A percentile compares a stretch with the other conserved stretches of the same genome.
These are phyloP conservation scores for Entosphenus tridentatus DNA, from an alignment of 2,113 vertebrate species.

Conservation along the genomic window DNA sequence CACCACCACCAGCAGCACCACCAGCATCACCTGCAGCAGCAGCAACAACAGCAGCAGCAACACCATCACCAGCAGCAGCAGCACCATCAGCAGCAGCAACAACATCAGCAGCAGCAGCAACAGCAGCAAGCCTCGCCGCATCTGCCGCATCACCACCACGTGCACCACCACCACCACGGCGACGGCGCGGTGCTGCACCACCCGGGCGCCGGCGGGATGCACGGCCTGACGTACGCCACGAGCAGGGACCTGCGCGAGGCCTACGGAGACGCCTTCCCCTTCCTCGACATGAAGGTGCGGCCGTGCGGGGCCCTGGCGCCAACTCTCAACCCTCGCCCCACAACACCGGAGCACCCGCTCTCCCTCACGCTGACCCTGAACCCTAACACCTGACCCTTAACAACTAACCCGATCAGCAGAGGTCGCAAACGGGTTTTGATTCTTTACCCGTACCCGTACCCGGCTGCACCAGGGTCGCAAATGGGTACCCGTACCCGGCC, in stretches of 20 bases:
- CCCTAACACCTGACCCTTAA: no score
- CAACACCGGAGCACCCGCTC: no score
- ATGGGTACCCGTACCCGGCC: no score
- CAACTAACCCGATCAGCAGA: no score
- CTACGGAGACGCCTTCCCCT: slow-evolving; percentile 4
- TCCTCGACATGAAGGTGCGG: slow-evolving; percentile 5
- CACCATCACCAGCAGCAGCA: not conserved
- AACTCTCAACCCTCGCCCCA: no score
- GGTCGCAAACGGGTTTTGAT: no score
- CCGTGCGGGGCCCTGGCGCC: not conserved
- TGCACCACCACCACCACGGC: not conserved
- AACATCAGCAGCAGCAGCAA: not conserved
- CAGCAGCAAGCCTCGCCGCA: slow-evolving; percentile 3
- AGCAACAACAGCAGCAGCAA: not conserved
- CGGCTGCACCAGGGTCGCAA: no score
- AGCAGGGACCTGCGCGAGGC: not conserved
- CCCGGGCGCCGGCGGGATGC: not conserved
- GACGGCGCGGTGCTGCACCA: not conserved
- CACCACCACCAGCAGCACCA: no score
- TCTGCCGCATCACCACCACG: not conserved
- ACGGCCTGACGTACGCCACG: not conserved
- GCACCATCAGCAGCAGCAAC: not conserved
- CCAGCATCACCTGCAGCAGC: not conserved
- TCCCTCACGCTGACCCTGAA: no score
- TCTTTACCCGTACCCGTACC: no score